Evolutionary conservation across 1,140 invertebrate species (phyloP), one percentile per base, ranked within the genome.

Genomic region (Cyrtorhinus lividipennis): DNA sequence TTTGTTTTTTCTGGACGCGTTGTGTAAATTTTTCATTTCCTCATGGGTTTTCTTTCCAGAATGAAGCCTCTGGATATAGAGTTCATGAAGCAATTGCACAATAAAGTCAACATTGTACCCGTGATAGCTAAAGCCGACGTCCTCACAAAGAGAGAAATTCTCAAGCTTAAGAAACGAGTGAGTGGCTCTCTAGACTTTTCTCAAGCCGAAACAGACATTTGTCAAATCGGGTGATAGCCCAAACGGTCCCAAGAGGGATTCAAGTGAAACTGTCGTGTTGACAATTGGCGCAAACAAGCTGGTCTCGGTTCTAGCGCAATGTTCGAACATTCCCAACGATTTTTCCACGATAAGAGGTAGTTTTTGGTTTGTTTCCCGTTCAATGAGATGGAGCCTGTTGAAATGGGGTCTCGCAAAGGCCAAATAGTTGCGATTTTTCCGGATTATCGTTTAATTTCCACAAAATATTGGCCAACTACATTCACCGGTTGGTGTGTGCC

Each of bases 121-220:
- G 91, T 99, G 1, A 96, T 99, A 72, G 95, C 95, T 56, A 99
- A 99, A 79, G 92, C 95, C 24, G 97, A 99, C 77, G 94, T 93
- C 64, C 78, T 99, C 24, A 98, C 94, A 2, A 92, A 94, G 73
- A 93, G 95, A 69, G 97, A 99, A 81, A 85, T 89, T 63, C 76
- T 85, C 64, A 82, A 86, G 72, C 74, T 98, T 69, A 94, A 99
- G 79, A 85, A 88, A 76, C 84, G 87, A 71, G 84, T 84, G 70
- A 72, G 71, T 65, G 57, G 18, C 23, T 48, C 23, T n/a, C n/a
- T n/a, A n/a, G n/a, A n/a, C n/a, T n/a, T n/a, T n/a, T n/a, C n/a
- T n/a, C n/a, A n/a, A n/a, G n/a, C n/a, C n/a, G n/a, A n/a, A n/a
- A n/a, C n/a, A n/a, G n/a, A n/a, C n/a, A n/a, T n/a, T n/a, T n/a